A percentile compares a stretch with the other conserved stretches of the same genome.
Evolutionary conservation across 2,113 vertebrate genomes (phyloP).

Genomic region (Amphiprion ocellaris): DNA sequence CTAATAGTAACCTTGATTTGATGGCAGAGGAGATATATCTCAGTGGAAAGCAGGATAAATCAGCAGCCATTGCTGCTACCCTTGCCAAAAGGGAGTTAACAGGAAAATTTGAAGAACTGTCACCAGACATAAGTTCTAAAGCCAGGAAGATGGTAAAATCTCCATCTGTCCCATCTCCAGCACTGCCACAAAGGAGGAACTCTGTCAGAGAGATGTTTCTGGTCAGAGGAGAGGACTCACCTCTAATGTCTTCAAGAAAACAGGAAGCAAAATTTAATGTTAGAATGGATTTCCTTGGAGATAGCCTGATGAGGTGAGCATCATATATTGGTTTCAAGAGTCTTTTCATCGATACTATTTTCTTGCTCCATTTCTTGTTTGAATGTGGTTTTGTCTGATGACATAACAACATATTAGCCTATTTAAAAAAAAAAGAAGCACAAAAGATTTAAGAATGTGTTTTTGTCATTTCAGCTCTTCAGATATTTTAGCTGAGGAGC

Average conservation of each 20-base stretch:
- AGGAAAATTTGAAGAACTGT: conserved; percentile 85
- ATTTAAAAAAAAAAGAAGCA: not conserved
- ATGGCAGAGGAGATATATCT: conserved; percentile 86
- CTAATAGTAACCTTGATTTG: conserved; percentile 85
- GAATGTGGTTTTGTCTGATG: not conserved
- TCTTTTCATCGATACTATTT: no score
- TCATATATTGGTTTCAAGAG: not conserved
- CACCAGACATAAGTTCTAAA: conserved; percentile 89
- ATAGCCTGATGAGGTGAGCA: conserved; percentile 91
- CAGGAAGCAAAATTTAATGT: conserved; percentile 91
- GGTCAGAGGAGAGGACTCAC: conserved; percentile 85
- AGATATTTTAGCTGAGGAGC: conserved; percentile 91
- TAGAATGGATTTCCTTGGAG: conserved; percentile 92
- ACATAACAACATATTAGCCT: not conserved
- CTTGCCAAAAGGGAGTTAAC: conserved; percentile 85
- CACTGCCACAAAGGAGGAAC: conserved; percentile 82
- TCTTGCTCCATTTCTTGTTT: not conserved
- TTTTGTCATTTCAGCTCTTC: conserved; percentile 84
- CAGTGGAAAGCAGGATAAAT: conserved; percentile 89
- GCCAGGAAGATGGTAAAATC: conserved; percentile 87
- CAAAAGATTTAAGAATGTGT: not conserved
- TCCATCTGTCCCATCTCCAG: conserved; percentile 83
- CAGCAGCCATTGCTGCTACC: conserved; percentile 71
- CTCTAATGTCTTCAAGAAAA: conserved; percentile 86
- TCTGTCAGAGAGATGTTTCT: conserved; percentile 86